These are phyloP conservation scores for Xiphophorus couchianus DNA, from an alignment of 2,113 vertebrate species.

Conservation along the genomic window DNA sequence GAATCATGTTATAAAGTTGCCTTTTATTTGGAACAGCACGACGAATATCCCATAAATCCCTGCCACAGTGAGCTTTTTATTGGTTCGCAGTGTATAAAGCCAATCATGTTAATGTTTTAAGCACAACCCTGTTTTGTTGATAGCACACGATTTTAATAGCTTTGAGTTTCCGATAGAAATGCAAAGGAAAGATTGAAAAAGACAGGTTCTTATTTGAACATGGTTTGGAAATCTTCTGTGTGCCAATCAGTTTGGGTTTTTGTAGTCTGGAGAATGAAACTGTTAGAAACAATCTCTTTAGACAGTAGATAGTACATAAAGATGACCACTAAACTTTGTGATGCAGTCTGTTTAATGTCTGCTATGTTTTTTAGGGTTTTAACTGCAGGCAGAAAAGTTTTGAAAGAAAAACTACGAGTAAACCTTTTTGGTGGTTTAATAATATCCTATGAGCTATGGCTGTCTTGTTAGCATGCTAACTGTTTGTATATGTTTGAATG, in stretches of 20 bases:
- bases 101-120: neutral
- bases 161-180: neutral
- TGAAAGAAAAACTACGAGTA: neutral
- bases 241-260: slow-evolving; percentile 4
- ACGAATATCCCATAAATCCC: neutral
- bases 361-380: neutral
- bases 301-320: no score
- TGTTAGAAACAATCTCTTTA: neutral
- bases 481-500: neutral
- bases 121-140: neutral
- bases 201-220: neutral
- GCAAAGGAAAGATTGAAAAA: neutral
- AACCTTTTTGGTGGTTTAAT: no score
- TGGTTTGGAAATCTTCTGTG: slow-evolving; percentile 5
- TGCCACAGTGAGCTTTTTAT: neutral
- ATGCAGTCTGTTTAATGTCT: neutral
- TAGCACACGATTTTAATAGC: neutral
- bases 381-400: neutral
- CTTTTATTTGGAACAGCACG: neutral
- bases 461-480: neutral
- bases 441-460: neutral
- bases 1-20: neutral
- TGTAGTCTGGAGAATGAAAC: slow-evolving; percentile 3
- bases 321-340: neutral
- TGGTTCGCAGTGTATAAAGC: neutral